These are phyloP conservation scores for Pluvianellus socialis DNA, from an alignment of 2,113 vertebrate genomes.

Conservation along the genomic window DNA sequence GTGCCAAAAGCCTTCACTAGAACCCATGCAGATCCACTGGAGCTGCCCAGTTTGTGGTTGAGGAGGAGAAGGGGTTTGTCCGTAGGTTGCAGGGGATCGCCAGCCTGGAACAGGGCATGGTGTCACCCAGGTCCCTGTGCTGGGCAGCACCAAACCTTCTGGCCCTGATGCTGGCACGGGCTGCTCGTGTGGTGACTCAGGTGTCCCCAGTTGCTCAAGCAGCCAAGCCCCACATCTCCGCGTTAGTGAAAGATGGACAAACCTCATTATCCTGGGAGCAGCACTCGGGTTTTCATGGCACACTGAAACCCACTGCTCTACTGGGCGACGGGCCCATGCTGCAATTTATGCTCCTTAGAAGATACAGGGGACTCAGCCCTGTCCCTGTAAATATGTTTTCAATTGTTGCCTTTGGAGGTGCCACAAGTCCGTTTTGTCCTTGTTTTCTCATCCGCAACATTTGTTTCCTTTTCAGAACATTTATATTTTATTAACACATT, in stretches of 20 bases:
- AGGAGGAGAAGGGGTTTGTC: background rate
- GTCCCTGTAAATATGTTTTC: background rate
- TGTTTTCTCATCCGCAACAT: constrained; percentile 32
- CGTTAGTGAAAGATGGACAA: background rate
- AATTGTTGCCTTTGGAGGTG: constrained; percentile 20
- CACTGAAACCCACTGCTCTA: background rate
- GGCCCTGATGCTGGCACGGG: background rate
- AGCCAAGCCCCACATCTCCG: background rate
- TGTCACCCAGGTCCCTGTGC: accelerated
- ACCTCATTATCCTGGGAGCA: background rate
- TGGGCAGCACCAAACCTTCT: background rate
- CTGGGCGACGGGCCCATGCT: background rate
- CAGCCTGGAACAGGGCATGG: background rate
- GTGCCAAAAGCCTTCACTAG: background rate
- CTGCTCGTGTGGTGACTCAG: accelerated
- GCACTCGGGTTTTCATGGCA: background rate
- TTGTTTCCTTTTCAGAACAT: constrained; percentile 37
- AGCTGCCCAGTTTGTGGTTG: accelerated
- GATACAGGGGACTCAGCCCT: background rate
- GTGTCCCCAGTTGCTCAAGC: background rate
- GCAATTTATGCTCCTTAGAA: background rate
- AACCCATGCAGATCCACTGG: background rate
- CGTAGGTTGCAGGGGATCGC: accelerated
- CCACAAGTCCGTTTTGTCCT: background rate
- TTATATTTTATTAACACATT: constrained; percentile 62